phyloP scores from a whole-genome alignment of 2,888 invertebrate species.

The Drosophila mettleri region DNA sequence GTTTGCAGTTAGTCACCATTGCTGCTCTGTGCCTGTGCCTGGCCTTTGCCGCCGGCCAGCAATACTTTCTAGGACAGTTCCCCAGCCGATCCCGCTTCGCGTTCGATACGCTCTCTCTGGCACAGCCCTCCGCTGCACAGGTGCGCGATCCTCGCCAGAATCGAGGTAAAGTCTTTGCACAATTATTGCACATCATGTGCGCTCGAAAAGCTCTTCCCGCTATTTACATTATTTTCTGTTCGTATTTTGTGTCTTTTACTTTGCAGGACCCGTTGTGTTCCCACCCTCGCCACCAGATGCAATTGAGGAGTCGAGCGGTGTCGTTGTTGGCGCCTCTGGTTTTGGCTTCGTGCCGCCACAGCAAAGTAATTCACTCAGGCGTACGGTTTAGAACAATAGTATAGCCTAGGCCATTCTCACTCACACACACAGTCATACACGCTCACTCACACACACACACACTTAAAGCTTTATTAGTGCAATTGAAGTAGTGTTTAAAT shows the following conservation, averaged over 20 bases:
- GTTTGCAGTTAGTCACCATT: constrained; percentile 81
- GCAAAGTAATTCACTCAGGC: constrained; percentile 79
- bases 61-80: constrained; percentile 79
- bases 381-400: constrained; percentile 55
- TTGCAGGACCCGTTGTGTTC: constrained; percentile 91
- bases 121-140: constrained; percentile 63
- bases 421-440: constrained; percentile 18
- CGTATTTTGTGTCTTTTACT: constrained; percentile 1
- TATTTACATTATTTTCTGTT: not conserved
- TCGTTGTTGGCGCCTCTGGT: constrained; percentile 93
- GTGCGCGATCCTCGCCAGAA: constrained; percentile 84
- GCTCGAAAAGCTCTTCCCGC: not conserved
- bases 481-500: constrained; percentile 69
- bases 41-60: constrained; percentile 82
- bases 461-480: constrained; percentile 80
- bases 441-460: constrained; percentile 17
- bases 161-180: constrained; percentile 75
- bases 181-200: not conserved
- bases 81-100: constrained; percentile 71
- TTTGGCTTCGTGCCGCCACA: constrained; percentile 93
- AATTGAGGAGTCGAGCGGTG: constrained; percentile 91
- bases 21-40: constrained; percentile 82
- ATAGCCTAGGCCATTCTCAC: constrained; percentile 43
- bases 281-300: constrained; percentile 89
- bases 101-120: constrained; percentile 75